Evolutionary conservation across 2,888 invertebrate species (phyloP).

Genomic region (Unio delphinus): DNA sequence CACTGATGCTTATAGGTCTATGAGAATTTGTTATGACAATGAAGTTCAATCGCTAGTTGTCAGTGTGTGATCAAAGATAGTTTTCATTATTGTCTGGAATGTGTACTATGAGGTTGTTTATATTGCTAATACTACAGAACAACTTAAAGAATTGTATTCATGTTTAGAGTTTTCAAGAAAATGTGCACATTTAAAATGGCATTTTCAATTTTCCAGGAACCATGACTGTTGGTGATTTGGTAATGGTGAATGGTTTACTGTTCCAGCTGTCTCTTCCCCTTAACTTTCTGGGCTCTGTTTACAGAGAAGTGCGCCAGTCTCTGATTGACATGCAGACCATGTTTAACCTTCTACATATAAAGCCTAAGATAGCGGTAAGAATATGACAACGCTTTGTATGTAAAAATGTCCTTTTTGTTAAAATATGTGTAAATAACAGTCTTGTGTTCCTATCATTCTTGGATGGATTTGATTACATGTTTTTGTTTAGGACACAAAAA

Average conservation of each 20-base stretch:
- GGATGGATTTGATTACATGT: too few relatives aligned
- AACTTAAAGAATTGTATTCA: too few relatives aligned
- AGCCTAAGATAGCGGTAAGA: conserved; percentile 80
- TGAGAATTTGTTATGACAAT: too few relatives aligned
- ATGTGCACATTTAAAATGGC: background rate
- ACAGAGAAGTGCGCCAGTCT: conserved; percentile 96
- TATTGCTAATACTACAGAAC: too few relatives aligned
- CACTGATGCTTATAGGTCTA: too few relatives aligned
- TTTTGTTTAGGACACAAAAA: too few relatives aligned
- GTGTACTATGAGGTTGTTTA: too few relatives aligned
- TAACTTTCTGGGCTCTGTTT: conserved; percentile 97
- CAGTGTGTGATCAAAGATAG: too few relatives aligned
- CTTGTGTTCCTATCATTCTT: too few relatives aligned
- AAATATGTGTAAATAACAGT: too few relatives aligned
- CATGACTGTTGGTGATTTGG: conserved; percentile 97
- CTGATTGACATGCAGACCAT: conserved; percentile 98
- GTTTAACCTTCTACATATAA: conserved; percentile 95
- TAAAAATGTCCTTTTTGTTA: background rate
- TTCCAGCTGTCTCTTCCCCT: conserved; percentile 98
- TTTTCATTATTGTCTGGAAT: too few relatives aligned
- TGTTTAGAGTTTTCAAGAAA: background rate
- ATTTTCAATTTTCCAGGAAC: conserved; percentile 78
- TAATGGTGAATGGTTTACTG: conserved; percentile 97
- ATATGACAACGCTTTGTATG: background rate
- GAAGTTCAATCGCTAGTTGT: too few relatives aligned